A percentile compares a stretch with the other conserved stretches of the same genome.
Evolutionary conservation across 1,140 invertebrate genomes (phyloP).

Genomic region (Chelonus insularis): DNA sequence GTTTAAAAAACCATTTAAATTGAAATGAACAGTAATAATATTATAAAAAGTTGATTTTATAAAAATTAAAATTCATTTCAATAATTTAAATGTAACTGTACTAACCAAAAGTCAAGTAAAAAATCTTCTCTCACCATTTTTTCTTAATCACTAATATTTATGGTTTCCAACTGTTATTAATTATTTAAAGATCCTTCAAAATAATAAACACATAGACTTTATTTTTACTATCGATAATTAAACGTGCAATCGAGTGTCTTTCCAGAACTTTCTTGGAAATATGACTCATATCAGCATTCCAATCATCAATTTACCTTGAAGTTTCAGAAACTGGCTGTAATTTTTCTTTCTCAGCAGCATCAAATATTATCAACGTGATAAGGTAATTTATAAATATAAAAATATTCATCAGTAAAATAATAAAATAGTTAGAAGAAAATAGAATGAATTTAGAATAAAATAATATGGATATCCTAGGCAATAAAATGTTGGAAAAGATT

Average conservation of each 20-base stretch:
- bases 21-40: no score
- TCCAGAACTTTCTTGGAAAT: not conserved
- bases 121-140: not conserved
- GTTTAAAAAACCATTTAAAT: no score
- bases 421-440: not conserved
- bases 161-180: no score
- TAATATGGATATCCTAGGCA: no score
- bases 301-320: not conserved
- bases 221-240: not conserved
- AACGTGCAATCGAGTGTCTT: not conserved
- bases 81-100: no score
- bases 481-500: no score
- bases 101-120: no score
- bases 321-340: not conserved
- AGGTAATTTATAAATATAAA: not conserved
- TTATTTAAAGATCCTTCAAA: not conserved
- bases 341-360: no score
- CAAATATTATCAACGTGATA: no score
- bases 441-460: not conserved
- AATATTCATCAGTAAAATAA: not conserved
- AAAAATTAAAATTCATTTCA: no score
- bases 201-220: not conserved
- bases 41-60: no score
- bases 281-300: not conserved
- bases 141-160: no score